These are phyloP conservation scores for Carapus acus DNA, from an alignment of 2,797 vertebrate species.

Conservation along the genomic window DNA sequence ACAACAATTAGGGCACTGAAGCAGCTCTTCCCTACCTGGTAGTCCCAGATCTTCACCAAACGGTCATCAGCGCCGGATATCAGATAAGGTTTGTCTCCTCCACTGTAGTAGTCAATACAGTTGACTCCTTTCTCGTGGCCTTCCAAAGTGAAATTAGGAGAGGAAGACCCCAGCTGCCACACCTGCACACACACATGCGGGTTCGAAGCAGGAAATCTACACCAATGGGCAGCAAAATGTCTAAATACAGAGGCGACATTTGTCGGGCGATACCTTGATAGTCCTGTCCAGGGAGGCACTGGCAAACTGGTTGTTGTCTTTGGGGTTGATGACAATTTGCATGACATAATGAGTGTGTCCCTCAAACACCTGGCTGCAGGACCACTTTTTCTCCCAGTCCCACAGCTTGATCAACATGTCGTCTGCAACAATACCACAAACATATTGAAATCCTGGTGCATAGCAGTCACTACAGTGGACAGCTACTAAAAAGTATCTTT, in stretches of 20 bases:
- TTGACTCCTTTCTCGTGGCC: constrained; percentile 98
- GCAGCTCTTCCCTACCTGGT: constrained; percentile 78
- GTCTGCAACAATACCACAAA: constrained; percentile 70
- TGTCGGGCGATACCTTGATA: constrained; percentile 81
- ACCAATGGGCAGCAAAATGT: too few relatives aligned
- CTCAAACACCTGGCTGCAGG: constrained; percentile 97
- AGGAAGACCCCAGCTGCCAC: constrained; percentile 96
- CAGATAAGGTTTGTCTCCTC: constrained; percentile 96
- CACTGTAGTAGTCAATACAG: constrained; percentile 98
- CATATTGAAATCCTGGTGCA: too few relatives aligned
- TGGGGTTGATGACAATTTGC: constrained; percentile 99
- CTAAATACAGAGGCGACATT: not conserved
- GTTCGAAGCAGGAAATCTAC: too few relatives aligned
- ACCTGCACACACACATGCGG: constrained; percentile 76
- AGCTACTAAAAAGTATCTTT: too few relatives aligned
- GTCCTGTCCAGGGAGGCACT: constrained; percentile 95
- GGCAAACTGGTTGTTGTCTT: constrained; percentile 99
- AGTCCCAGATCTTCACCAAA: constrained; percentile 98
- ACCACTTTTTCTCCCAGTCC: constrained; percentile 99
- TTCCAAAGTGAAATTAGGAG: constrained; percentile 96
- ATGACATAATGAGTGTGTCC: constrained; percentile 98
- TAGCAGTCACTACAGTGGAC: too few relatives aligned
- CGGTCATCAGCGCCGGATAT: constrained; percentile 97
- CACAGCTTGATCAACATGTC: constrained; percentile 99
- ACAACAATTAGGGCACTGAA: not conserved